Conservation (phyloP, 2,888 invertebrate genomes). For the Gibbula magus region DNA sequence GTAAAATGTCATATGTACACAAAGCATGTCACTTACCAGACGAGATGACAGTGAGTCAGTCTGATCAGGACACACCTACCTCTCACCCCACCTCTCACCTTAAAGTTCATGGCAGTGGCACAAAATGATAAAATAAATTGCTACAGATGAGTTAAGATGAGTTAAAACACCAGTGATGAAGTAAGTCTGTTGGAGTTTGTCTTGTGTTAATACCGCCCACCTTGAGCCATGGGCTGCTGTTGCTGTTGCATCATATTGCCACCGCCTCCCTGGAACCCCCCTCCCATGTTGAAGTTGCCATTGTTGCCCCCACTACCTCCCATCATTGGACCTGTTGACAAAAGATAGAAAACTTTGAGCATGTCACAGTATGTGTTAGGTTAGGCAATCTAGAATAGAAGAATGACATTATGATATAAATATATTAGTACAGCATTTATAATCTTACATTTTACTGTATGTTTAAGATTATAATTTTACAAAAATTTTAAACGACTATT, state of each 20-base stretch:
- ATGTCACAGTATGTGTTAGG: too few relatives aligned
- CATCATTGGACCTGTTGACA: constrained; percentile 39
- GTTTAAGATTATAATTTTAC: too few relatives aligned
- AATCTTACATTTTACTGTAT: too few relatives aligned
- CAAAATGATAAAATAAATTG: not conserved
- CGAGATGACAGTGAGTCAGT: not conserved
- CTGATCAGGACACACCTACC: not conserved
- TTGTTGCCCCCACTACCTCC: constrained; percentile 24
- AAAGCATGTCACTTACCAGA: constrained; percentile 1
- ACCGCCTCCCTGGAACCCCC: constrained; percentile 18
- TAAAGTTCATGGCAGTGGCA: not conserved
- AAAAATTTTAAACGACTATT: too few relatives aligned
- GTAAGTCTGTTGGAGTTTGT: too few relatives aligned
- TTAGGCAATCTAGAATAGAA: too few relatives aligned
- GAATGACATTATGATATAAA: too few relatives aligned
- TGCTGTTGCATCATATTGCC: constrained; percentile 14
- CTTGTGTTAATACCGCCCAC: constrained; percentile 10
- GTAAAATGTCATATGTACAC: not conserved
- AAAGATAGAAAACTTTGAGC: not conserved
- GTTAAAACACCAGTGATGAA: too few relatives aligned
- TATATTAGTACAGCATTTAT: too few relatives aligned
- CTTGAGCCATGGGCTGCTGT: constrained; percentile 20
- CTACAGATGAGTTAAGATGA: not conserved
- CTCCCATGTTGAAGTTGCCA: constrained; percentile 16
- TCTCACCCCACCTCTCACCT: not conserved